phyloP scores from a whole-genome alignment of 1,140 invertebrate genomes.

The Neotoxoptera formosana region DNA sequence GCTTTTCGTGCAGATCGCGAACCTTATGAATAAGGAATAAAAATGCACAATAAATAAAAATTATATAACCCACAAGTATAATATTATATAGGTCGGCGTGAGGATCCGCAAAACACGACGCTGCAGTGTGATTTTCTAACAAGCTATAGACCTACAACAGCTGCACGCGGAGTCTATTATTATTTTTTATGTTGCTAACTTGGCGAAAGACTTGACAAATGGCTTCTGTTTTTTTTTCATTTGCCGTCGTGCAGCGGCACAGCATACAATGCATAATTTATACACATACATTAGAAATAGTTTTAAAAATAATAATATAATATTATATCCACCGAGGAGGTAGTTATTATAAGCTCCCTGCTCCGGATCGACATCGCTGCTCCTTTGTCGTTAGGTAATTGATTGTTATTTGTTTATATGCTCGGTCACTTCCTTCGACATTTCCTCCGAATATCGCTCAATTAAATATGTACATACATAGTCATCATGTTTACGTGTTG shows the following conservation, averaged over 20 bases:
- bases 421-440: conserved; percentile 37
- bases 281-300: background rate
- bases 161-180: background rate
- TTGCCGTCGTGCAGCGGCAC: background rate
- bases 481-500: background rate
- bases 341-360: background rate
- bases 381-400: conserved; percentile 17
- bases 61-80: background rate
- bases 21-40: background rate
- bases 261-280: background rate
- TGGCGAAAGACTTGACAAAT: background rate
- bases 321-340: background rate
- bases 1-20: background rate
- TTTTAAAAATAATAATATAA: background rate
- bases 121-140: background rate
- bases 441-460: background rate
- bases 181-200: background rate
- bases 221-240: background rate
- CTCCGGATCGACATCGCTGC: background rate
- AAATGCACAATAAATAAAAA: background rate
- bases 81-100: background rate
- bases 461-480: background rate
- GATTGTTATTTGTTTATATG: conserved; percentile 22
- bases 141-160: background rate
- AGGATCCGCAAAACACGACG: background rate